These are phyloP conservation scores for Gymnothorax reevesii DNA, from an alignment of 2,797 vertebrate genomes.

Conservation along the genomic window DNA sequence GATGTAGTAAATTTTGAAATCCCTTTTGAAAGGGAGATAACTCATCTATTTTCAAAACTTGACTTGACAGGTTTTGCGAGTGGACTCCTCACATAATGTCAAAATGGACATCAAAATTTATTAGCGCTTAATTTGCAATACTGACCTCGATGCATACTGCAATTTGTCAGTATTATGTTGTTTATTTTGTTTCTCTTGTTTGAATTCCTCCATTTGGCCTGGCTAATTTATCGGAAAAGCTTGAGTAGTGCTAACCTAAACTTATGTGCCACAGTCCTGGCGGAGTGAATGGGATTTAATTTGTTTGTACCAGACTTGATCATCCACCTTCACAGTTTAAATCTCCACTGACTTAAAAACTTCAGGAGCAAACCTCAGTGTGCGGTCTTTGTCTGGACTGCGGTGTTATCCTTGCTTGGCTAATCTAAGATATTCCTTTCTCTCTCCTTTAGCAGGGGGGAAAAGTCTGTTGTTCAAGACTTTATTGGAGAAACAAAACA, in stretches of 20 bases:
- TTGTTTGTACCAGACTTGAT: background rate
- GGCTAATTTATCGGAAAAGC: background rate
- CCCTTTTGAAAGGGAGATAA: too few species aligned
- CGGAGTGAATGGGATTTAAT: background rate
- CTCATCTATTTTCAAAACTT: too few species aligned
- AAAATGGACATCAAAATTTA: conserved; percentile 35
- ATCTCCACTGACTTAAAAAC: conserved; percentile 27
- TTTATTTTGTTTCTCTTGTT: conserved; percentile 44
- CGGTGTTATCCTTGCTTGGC: conserved; percentile 65
- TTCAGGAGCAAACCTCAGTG: conserved; percentile 52
- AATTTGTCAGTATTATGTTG: conserved; percentile 5
- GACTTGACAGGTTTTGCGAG: too few species aligned
- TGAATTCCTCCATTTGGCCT: conserved; percentile 51
- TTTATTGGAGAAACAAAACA: conserved; percentile 56
- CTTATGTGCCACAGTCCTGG: background rate
- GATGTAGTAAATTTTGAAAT: too few species aligned
- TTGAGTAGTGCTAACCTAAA: conserved; percentile 1
- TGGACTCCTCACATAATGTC: too few species aligned
- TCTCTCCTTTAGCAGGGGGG: conserved; percentile 42
- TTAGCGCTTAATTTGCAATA: conserved; percentile 25
- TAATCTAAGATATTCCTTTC: conserved; percentile 68
- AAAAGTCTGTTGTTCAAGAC: conserved; percentile 37
- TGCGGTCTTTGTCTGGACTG: conserved; percentile 63
- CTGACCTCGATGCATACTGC: too few species aligned
- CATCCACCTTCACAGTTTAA: conserved; percentile 14